Evolutionary conservation across 2,797 vertebrate genomes (phyloP), one percentile per base, ranked within the genome.

Genomic region (Gymnopithys bicolor): DNA sequence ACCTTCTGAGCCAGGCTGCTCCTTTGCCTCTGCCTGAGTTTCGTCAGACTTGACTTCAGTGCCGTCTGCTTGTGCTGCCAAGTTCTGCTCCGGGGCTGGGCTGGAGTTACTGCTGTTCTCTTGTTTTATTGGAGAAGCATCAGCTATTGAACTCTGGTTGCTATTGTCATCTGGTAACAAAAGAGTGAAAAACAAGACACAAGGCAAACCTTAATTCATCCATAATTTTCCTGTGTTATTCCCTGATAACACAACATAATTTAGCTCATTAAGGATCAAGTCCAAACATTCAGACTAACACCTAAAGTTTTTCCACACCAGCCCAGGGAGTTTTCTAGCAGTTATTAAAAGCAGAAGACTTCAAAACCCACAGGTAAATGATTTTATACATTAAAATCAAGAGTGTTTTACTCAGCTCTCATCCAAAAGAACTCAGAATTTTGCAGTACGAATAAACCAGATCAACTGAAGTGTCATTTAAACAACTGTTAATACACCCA

Each of bases 81-180:
- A 96, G 89, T 87, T 97, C 94, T 98, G 98, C 90, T 99, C 99
- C 0, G 99, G 99, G n/a, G 98, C 98, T 7, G 99, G 99, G 96
- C 99, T 99, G 46, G 99, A 99, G 97, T 98, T 99, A 94, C 99
- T 99, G 95, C 99, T 99, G 97, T 99, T 99, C 69, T 99, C 99
- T 97, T 99, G 99, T 70, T 99, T 99, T 93, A 99, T 98, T 21
- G 99, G 99, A 35, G 99, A 99, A 35, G 99, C 99, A 91, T 99
- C 99, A 14, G 99, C 99, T 94, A 99, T 99, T 95, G 99, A 99
- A 97, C 99, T 99, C 99, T 99, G 99, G 98, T 99, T 99, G 98
- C 99, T 99, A 96, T 99, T 99, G 93, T 99, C 99, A 88, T 99
- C 99, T 99, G 96, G 33, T 32, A 84, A 37, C 22, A 79, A 45